Base-by-base conservation (phyloP, 2,888 invertebrate species). In the Aphidius colemani region DNA sequence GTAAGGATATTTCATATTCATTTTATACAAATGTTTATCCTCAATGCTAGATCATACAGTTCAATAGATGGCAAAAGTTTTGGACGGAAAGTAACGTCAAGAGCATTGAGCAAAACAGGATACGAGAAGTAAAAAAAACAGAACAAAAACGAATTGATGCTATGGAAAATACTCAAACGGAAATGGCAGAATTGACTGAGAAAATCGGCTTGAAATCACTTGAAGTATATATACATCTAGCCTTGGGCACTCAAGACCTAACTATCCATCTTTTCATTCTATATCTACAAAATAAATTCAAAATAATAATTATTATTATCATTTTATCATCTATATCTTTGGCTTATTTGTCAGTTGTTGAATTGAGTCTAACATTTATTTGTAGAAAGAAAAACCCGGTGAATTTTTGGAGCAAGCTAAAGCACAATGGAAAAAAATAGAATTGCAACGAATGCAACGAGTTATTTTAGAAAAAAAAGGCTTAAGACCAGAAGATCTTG, bases 381-480 rank as follows among this genome's bases (percentile, higher is more conserved):
- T 53, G 61, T 74, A 56, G 81, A 67, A 51, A 62, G 57, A 66
- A 41, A 65, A 57, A 55, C 44, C 68, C 39, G 66, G 70, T 60
- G 66, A 79, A 69, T 71, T 77, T 68, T 83, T 30, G 82, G 86
- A 59, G 83, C 81, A 72, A 73, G 79, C 83, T 6, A 78, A 85
- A 74, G 85, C 87, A 70, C 85, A 86, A 71, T 89, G 89, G 87
- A 86, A 88, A 70, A 85, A 85, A 67, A 86, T 89, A 69, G 88
- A 90, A 74, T 84, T 89, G 57, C 86, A 87, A 69, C 85, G 89
- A 1, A 88, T 91, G 76, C 85, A 88, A 80, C 78, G 85, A 78
- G 83, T 88, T 67, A 85, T 92, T 74, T 81, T 89, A 44, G 85
- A 85, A 7, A 89, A 88, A 68, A 89, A 89, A 72, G 85, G 87